Percentiles rank a stretch among this genome's conserved stretches.
These are phyloP conservation scores for Tenthredo notha DNA, from an alignment of 2,888 invertebrate species.

Conservation along the genomic window DNA sequence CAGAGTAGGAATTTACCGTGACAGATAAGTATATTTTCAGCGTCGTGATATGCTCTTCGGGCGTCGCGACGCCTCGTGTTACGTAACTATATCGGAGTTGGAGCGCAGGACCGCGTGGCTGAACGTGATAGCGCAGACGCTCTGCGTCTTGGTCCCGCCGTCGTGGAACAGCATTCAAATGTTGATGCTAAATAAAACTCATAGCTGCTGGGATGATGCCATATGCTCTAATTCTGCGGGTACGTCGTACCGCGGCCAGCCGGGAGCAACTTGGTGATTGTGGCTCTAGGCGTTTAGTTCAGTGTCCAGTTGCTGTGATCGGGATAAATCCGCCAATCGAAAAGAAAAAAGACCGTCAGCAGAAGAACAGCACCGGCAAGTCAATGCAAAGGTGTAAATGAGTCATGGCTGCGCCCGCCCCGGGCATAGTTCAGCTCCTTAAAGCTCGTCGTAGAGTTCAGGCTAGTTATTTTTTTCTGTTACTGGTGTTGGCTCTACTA, in stretches of 20 bases:
- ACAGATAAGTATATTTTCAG: conserved; percentile 52
- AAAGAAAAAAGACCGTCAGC: conserved; percentile 25
- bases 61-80: conserved; percentile 45
- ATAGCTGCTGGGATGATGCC: conserved; percentile 75
- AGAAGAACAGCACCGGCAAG: conserved; percentile 48
- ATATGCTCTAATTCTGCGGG: conserved; percentile 76
- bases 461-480: conserved; percentile 18
- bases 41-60: conserved; percentile 41
- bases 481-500: conserved; percentile 23
- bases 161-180: conserved; percentile 65
- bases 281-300: conserved; percentile 30
- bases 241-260: conserved; percentile 66
- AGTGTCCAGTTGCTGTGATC: conserved; percentile 54
- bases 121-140: conserved; percentile 45
- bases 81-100: conserved; percentile 6
- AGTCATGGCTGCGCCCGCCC: conserved; percentile 49
- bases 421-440: conserved; percentile 33
- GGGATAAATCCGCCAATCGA: conserved; percentile 1
- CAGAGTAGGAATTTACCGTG: conserved; percentile 39
- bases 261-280: conserved; percentile 52
- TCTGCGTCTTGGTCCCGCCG: conserved; percentile 23
- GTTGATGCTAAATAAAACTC: conserved; percentile 77
- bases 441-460: conserved; percentile 22
- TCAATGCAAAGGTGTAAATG: conserved; percentile 44
- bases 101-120: conserved; percentile 46